A percentile compares a stretch with the other conserved stretches of the same genome.
These are phyloP conservation scores for Drosophila jambulina DNA, from an alignment of 1,140 invertebrate species.

Conservation along the genomic window DNA sequence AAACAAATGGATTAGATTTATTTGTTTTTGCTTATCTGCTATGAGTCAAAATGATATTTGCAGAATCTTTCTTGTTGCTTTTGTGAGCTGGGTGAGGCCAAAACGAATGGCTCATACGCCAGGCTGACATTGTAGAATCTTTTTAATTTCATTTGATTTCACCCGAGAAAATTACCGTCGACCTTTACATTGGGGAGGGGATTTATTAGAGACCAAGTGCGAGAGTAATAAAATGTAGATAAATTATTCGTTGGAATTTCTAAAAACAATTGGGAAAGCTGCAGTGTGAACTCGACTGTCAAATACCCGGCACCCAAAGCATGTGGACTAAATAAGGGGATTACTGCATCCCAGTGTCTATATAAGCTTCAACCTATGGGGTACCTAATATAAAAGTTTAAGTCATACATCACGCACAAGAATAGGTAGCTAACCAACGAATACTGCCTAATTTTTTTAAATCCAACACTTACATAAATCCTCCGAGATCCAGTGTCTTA, in stretches of 20 bases:
- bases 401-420: neutral
- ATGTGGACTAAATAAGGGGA: neutral
- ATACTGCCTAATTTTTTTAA: neutral
- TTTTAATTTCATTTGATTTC: constrained; percentile 55
- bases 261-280: too few species aligned
- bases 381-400: neutral
- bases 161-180: constrained; percentile 35
- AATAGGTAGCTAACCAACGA: neutral
- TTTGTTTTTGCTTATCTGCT: constrained; percentile 37
- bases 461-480: neutral
- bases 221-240: constrained; percentile 33
- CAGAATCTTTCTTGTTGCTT: constrained; percentile 16
- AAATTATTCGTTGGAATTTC: constrained; percentile 43
- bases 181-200: constrained; percentile 28
- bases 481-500: neutral
- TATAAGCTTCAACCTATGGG: neutral
- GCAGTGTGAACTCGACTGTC: neutral
- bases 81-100: constrained; percentile 13
- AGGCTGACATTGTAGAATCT: constrained; percentile 57
- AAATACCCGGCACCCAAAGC: neutral
- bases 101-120: constrained; percentile 63
- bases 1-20: constrained; percentile 19
- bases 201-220: constrained; percentile 47
- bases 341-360: neutral
- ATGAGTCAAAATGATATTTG: constrained; percentile 56